These are phyloP conservation scores for Hirudinaria manillensis DNA, from an alignment of 2,888 invertebrate genomes.

Conservation along the genomic window DNA sequence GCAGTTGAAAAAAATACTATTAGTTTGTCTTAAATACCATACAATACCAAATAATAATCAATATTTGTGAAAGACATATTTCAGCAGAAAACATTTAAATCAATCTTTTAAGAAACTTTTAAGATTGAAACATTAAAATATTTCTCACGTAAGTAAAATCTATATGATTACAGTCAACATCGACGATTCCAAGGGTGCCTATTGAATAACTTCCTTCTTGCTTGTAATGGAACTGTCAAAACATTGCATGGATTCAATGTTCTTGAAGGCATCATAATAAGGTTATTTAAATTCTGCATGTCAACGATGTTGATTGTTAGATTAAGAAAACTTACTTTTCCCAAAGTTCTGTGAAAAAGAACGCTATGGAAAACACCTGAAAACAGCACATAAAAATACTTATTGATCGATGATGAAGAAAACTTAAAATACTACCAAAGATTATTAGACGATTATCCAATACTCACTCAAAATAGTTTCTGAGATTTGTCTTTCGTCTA, in stretches of 20 bases:
- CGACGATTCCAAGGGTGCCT: slow-evolving; percentile 88
- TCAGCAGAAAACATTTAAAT: background rate
- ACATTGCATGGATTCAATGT: background rate
- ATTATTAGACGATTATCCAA: too few relatives aligned
- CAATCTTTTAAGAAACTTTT: background rate
- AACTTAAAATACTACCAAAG: too few relatives aligned
- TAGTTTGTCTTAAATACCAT: background rate
- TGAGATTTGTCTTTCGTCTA: slow-evolving; percentile 54
- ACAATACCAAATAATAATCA: background rate
- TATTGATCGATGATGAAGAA: too few relatives aligned
- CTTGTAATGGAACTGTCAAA: slow-evolving; percentile 73
- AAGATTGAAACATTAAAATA: too few relatives aligned
- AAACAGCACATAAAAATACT: slow-evolving; percentile 34
- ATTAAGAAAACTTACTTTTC: slow-evolving; percentile 51
- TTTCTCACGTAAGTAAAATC: slow-evolving; percentile 83
- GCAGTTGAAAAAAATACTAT: background rate
- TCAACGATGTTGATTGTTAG: background rate
- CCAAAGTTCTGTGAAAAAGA: slow-evolving; percentile 55
- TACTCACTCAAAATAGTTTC: slow-evolving; percentile 47
- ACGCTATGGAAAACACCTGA: slow-evolving; percentile 57
- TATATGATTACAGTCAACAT: slow-evolving; percentile 94
- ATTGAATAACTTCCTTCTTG: slow-evolving; percentile 89
- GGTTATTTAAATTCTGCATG: background rate
- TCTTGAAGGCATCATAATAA: background rate
- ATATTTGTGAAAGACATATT: background rate